Conservation (phyloP, 1,140 invertebrate genomes). For the Leptestheria dahalacensis region DNA sequence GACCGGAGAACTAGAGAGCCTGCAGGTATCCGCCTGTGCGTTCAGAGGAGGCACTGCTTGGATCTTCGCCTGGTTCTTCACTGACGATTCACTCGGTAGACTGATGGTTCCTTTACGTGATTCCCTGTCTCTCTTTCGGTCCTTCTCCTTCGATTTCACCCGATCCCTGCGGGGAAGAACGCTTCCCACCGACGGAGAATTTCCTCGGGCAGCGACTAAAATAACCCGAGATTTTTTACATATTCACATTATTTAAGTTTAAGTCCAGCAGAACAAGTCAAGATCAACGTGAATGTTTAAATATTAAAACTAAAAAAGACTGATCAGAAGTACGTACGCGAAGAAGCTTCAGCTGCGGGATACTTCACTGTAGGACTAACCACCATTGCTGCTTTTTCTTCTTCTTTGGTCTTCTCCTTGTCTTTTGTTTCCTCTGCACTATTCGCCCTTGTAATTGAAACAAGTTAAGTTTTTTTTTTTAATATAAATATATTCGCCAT, state of each 20-base stretch:
- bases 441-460: background rate
- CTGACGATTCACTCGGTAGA: background rate
- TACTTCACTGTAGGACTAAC: background rate
- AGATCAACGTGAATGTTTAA: too few relatives aligned
- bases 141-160: too few relatives aligned
- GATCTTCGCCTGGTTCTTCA: background rate
- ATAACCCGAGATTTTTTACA: too few relatives aligned
- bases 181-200: background rate
- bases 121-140: background rate
- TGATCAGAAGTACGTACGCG: too few relatives aligned
- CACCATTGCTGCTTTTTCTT: background rate
- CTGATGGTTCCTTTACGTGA: background rate
- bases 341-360: background rate
- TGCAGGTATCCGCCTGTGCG: background rate
- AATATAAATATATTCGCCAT: background rate
- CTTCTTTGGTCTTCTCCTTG: background rate
- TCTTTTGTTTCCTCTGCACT: background rate
- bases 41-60: background rate
- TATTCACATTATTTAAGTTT: too few relatives aligned
- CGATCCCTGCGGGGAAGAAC: background rate
- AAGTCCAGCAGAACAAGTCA: too few relatives aligned
- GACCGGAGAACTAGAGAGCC: too few relatives aligned
- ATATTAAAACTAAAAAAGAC: too few relatives aligned
- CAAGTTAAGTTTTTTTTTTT: background rate
- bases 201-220: too few relatives aligned